Conservation (phyloP, 2,888 invertebrate species). For the Patella ulyssiponensis region DNA sequence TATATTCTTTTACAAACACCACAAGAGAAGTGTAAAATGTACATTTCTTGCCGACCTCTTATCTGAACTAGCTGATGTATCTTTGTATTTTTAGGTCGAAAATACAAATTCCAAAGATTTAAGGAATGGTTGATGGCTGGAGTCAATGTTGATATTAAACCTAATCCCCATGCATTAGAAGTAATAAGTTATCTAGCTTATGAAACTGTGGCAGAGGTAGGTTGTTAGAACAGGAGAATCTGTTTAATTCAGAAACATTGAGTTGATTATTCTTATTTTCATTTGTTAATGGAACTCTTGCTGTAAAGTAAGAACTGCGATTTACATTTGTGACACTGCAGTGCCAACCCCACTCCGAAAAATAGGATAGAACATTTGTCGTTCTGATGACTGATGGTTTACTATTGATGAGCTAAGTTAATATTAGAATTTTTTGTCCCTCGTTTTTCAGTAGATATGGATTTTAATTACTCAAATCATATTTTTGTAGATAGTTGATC, state of each 20-base stretch:
- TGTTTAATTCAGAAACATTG: too few species aligned
- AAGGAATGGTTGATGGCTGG: slow-evolving; percentile 71
- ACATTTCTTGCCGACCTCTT: too few species aligned
- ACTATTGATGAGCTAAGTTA: too few species aligned
- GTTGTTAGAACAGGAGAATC: background rate
- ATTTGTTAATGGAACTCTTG: too few species aligned
- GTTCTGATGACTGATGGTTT: too few species aligned
- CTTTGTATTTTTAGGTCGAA: slow-evolving; percentile 54
- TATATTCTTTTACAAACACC: too few species aligned
- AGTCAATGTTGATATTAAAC: slow-evolving; percentile 70
- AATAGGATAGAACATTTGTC: too few species aligned
- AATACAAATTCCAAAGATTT: slow-evolving; percentile 70
- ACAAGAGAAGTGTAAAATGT: too few species aligned
- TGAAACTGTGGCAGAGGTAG: slow-evolving; percentile 87
- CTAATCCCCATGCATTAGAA: slow-evolving; percentile 78
- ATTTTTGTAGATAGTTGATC: slow-evolving; percentile 80
- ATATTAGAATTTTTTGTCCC: background rate
- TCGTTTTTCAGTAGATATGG: background rate
- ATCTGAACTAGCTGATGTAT: background rate
- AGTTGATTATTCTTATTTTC: too few species aligned
- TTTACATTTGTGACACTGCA: too few species aligned
- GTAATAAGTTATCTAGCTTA: slow-evolving; percentile 89
- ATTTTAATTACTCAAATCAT: background rate
- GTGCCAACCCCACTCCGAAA: too few species aligned
- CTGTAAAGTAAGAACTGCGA: too few species aligned